Evolutionary conservation across 2,888 invertebrate genomes (phyloP).

Genomic region (Nomada lathburiana): DNA sequence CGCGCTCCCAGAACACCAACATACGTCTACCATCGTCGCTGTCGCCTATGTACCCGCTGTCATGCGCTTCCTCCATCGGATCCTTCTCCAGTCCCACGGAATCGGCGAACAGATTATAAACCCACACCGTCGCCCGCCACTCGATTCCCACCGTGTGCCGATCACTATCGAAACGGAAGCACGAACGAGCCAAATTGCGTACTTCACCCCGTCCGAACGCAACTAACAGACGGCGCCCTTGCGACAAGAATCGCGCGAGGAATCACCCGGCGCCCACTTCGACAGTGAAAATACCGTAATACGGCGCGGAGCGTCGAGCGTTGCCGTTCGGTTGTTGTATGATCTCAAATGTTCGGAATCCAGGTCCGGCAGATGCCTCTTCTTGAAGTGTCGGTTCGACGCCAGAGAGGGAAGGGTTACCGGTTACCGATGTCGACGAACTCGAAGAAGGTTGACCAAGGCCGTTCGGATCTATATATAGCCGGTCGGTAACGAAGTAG

Average conservation of each 20-base stretch:
- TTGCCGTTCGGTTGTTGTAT: not conserved
- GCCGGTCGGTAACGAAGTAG: constrained; percentile 65
- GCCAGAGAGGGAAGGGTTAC: constrained; percentile 36
- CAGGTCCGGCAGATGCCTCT: not conserved
- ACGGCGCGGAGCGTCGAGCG: not conserved
- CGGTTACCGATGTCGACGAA: constrained; percentile 66
- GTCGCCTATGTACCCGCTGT: too few species aligned
- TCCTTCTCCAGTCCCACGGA: too few species aligned
- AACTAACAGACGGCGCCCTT: too few species aligned
- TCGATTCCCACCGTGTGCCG: not conserved
- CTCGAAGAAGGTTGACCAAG: constrained; percentile 73
- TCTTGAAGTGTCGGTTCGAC: constrained; percentile 27
- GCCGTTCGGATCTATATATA: constrained; percentile 71
- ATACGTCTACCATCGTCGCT: too few species aligned
- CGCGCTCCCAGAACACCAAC: too few species aligned
- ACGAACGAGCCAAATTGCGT: not conserved
- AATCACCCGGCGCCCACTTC: too few species aligned
- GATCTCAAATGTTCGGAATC: constrained; percentile 34
- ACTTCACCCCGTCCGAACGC: too few species aligned
- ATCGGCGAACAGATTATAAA: not conserved
- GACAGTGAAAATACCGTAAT: not conserved
- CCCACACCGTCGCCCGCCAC: not conserved
- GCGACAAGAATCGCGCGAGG: too few species aligned
- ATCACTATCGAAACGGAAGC: not conserved
- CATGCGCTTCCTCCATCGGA: too few species aligned